These are phyloP conservation scores for Turritopsis rubra DNA, from an alignment of 30 jellyfish, hydroid and myxozoan species.

Conservation along the genomic window DNA sequence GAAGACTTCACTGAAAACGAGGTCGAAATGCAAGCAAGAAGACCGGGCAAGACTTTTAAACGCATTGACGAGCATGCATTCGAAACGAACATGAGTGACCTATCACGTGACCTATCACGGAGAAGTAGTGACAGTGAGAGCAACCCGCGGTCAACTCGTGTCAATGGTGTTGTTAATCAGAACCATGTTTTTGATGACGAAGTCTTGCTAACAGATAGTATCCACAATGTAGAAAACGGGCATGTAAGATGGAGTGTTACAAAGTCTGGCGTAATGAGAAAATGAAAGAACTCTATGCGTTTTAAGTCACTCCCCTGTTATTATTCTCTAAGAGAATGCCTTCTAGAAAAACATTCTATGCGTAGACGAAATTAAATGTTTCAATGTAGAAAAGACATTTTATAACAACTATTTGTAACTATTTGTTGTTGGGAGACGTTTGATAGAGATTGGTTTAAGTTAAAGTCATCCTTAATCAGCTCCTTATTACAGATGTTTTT, in stretches of 20 bases:
- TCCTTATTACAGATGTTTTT: no score
- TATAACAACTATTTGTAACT: no score
- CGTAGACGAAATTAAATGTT: no score
- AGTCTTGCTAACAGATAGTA: background rate
- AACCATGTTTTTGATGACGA: background rate
- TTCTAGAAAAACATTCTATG: no score
- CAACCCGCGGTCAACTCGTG: background rate
- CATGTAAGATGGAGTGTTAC: background rate
- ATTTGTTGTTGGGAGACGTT: no score
- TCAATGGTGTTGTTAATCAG: background rate
- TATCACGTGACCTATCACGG: background rate
- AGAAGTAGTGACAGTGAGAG: background rate
- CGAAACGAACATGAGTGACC: background rate
- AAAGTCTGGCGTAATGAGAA: background rate
- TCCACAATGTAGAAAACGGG: background rate
- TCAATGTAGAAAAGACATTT: no score
- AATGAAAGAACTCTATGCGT: no score
- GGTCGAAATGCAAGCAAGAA: background rate
- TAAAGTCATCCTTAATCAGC: no score
- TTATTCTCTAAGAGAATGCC: no score
- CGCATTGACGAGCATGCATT: background rate
- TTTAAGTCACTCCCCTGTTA: no score
- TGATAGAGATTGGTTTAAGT: no score
- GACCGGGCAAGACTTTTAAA: background rate
- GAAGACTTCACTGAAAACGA: constrained; percentile 8